These are phyloP conservation scores for Perizoma flavofasciatum DNA, from an alignment of 2,888 invertebrate species.

Conservation along the genomic window DNA sequence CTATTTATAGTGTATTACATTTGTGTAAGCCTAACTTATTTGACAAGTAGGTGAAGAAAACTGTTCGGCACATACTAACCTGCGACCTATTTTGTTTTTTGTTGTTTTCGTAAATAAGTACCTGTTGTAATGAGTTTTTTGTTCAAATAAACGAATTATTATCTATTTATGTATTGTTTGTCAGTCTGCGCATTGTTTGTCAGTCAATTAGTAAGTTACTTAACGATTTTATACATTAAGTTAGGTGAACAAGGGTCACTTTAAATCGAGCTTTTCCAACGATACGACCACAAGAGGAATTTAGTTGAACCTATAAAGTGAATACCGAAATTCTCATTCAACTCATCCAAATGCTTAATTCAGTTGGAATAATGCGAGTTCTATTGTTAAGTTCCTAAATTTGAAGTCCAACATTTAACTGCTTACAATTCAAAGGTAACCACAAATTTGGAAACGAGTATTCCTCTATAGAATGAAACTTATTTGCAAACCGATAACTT, in stretches of 20 bases:
- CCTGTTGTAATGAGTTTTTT: too few species aligned
- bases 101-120: too few species aligned
- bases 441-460: conserved; percentile 79
- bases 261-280: conserved; percentile 63
- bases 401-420: conserved; percentile 80
- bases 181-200: too few species aligned
- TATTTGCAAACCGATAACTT: conserved; percentile 81
- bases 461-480: conserved; percentile 75
- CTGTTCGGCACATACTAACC: too few species aligned
- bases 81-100: too few species aligned
- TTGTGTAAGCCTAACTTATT: too few species aligned
- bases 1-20: too few species aligned
- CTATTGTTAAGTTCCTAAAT: conserved; percentile 80
- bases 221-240: too few species aligned
- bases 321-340: conserved; percentile 76
- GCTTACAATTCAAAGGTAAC: conserved; percentile 83
- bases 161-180: too few species aligned
- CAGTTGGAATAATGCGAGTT: conserved; percentile 79
- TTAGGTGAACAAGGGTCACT: conserved; percentile 45
- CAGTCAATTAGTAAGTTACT: too few species aligned
- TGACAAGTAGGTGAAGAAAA: too few species aligned
- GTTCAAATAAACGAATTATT: too few species aligned
- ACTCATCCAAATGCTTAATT: conserved; percentile 77
- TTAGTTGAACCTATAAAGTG: conserved; percentile 73
- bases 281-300: conserved; percentile 66